These are phyloP conservation scores for Aplochiton taeniatus DNA, from an alignment of 2,797 vertebrate genomes.

Conservation along the genomic window DNA sequence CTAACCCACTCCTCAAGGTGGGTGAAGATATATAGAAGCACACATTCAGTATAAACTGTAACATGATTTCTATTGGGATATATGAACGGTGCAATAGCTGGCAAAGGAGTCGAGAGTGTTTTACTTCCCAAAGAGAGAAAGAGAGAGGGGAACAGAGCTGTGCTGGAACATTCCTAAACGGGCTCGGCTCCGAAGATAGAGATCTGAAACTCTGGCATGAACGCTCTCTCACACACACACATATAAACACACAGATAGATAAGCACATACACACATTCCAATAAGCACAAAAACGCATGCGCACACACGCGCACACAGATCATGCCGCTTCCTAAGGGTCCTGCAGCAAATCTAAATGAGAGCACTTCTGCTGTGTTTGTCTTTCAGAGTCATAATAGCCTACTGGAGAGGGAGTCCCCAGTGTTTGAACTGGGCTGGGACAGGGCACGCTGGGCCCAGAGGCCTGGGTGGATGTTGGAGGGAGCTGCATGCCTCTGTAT, in stretches of 20 bases:
- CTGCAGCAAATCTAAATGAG: conserved; percentile 1
- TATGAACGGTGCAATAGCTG: conserved; percentile 43
- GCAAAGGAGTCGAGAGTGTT: conserved; percentile 5
- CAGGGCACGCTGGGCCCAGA: not conserved
- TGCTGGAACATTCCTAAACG: conserved; percentile 68
- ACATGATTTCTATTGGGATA: conserved; percentile 37
- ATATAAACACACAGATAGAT: conserved; percentile 23
- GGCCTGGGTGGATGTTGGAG: not conserved
- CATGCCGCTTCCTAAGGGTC: not conserved
- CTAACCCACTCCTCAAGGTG: conserved; percentile 35
- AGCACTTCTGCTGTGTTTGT: conserved; percentile 12
- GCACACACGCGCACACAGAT: no score
- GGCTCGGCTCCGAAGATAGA: conserved; percentile 57
- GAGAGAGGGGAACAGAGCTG: conserved; percentile 68
- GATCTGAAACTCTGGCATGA: conserved; percentile 41
- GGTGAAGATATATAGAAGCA: conserved; percentile 46
- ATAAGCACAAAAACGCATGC: not conserved
- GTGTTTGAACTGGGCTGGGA: conserved; percentile 4
- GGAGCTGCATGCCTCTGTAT: no score
- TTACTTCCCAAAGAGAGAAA: conserved; percentile 22
- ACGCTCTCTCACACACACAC: conserved; percentile 16
- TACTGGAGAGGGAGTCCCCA: not conserved
- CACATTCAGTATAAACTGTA: conserved; percentile 49
- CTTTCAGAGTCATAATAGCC: not conserved
- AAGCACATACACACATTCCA: not conserved